These are phyloP conservation scores for Actinopyga echinites DNA, from an alignment of 53 echinoderm and acorn worm species.

Conservation along the genomic window DNA sequence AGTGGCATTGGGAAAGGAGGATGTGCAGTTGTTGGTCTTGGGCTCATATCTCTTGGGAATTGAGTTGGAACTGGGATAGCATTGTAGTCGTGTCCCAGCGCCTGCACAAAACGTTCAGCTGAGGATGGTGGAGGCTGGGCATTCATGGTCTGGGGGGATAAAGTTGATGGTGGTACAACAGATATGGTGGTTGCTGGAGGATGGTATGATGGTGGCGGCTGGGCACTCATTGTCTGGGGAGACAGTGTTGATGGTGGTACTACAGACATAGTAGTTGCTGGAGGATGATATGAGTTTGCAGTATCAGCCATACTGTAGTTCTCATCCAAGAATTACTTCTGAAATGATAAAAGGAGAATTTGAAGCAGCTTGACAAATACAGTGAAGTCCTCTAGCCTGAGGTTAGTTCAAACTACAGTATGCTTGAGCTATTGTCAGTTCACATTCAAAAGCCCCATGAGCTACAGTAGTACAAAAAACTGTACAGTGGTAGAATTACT, in stretches of 20 bases:
- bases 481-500: no score
- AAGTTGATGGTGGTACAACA: constrained; percentile 8
- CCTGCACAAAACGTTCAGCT: constrained; percentile 34
- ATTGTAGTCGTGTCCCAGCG: constrained; percentile 41
- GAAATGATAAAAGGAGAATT: no score
- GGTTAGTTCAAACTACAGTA: no score
- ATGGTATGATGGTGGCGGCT: constrained; percentile 18
- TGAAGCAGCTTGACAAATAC: no score
- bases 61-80: constrained; percentile 21
- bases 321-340: no score
- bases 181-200: constrained; percentile 5
- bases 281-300: background rate
- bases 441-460: no score
- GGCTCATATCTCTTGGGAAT: background rate
- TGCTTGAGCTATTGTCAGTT: no score
- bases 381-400: no score
- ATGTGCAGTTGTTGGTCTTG: constrained; percentile 4
- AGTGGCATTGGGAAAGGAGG: background rate
- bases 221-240: background rate
- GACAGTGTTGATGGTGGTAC: constrained; percentile 19
- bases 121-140: constrained; percentile 17
- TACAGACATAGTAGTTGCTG: background rate
- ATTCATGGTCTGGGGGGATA: constrained; percentile 10
- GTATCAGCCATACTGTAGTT: background rate
- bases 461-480: no score